A percentile compares a stretch with the other conserved stretches of the same genome.
Conservation (phyloP, 2,888 invertebrate genomes). For the Syrphus vitripennis region DNA sequence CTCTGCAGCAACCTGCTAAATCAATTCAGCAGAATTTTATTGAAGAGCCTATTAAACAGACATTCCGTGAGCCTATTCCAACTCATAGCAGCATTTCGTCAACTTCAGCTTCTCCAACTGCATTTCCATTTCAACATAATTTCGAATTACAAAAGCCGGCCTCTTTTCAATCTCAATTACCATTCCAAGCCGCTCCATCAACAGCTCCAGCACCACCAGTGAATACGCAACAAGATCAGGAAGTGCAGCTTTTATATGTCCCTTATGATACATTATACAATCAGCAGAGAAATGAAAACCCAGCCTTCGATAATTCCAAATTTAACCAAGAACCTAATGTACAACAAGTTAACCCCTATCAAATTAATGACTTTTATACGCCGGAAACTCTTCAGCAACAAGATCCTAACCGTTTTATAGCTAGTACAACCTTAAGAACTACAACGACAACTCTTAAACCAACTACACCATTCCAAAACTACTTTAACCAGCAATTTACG, state of each 20-base stretch:
- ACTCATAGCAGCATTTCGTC: conserved; percentile 75
- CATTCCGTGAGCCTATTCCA: conserved; percentile 74
- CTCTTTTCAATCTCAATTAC: conserved; percentile 72
- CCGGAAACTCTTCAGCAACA: conserved; percentile 76
- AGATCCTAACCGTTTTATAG: conserved; percentile 73
- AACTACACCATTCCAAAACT: conserved; percentile 74
- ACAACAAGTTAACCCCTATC: conserved; percentile 81
- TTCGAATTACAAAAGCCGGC: conserved; percentile 75
- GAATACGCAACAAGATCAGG: conserved; percentile 82
- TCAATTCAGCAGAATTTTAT: conserved; percentile 78
- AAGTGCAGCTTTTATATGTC: conserved; percentile 91
- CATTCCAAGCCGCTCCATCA: conserved; percentile 56
- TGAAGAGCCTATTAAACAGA: conserved; percentile 76
- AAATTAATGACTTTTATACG: conserved; percentile 81
- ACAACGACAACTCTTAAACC: conserved; percentile 77
- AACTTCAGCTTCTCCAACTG: conserved; percentile 76
- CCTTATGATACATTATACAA: conserved; percentile 88
- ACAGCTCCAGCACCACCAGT: conserved; percentile 69
- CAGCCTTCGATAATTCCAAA: conserved; percentile 76
- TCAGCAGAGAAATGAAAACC: conserved; percentile 76
- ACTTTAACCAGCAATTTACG: conserved; percentile 76
- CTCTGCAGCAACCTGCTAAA: conserved; percentile 74
- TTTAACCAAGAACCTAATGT: conserved; percentile 76
- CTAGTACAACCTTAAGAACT: conserved; percentile 76
- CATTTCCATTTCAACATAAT: conserved; percentile 75